Evolutionary conservation across 1,140 invertebrate genomes (phyloP).

Genomic region (Drosophila novamexicana): DNA sequence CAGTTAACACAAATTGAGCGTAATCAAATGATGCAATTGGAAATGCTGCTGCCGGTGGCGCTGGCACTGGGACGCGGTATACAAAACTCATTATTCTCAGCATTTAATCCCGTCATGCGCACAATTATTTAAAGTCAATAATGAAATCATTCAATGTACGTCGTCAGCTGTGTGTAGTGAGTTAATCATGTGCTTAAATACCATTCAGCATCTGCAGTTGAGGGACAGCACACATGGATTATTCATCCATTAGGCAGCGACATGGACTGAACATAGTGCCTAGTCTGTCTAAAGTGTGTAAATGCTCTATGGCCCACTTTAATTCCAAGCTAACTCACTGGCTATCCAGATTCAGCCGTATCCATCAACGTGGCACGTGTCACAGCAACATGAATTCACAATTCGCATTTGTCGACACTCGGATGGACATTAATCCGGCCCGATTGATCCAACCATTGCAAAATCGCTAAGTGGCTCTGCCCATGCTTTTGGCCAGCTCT

Average conservation of each 20-base stretch:
- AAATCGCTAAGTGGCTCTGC: slow-evolving; percentile 67
- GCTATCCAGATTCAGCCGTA: slow-evolving; percentile 19
- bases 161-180: not conserved
- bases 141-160: slow-evolving; percentile 11
- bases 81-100: slow-evolving; percentile 7
- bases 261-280: not conserved
- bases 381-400: slow-evolving; percentile 73
- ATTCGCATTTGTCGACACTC: slow-evolving; percentile 68
- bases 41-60: not conserved
- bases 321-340: not conserved
- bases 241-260: slow-evolving; percentile 4
- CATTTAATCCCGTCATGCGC: slow-evolving; percentile 31
- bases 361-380: slow-evolving; percentile 59
- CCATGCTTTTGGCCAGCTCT: slow-evolving; percentile 22
- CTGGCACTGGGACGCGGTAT: not conserved
- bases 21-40: slow-evolving; percentile 61
- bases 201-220: not conserved
- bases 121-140: slow-evolving; percentile 42
- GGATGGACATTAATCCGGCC: slow-evolving; percentile 13
- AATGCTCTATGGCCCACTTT: slow-evolving; percentile 7
- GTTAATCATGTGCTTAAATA: not conserved
- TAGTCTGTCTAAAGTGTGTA: slow-evolving; percentile 3
- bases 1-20: slow-evolving; percentile 53
- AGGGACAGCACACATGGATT: slow-evolving; percentile 13
- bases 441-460: slow-evolving; percentile 12